Evolutionary conservation across 2,888 invertebrate genomes (phyloP).

Genomic region (Dynastes grantii): DNA sequence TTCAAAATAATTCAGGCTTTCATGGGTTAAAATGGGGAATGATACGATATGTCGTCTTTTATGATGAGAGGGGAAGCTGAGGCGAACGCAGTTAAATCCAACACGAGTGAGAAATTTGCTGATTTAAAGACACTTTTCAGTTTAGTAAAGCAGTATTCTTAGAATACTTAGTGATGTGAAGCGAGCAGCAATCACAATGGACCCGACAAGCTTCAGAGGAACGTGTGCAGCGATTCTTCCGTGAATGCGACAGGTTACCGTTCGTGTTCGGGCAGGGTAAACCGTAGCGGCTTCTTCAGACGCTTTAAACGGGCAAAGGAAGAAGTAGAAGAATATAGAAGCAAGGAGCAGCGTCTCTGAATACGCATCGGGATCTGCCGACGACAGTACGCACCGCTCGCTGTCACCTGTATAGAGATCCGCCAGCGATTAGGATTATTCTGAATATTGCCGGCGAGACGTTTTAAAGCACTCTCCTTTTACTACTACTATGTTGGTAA

Average conservation of each 20-base stretch:
- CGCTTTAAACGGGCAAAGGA: constrained; percentile 50
- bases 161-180: too few species aligned
- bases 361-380: constrained; percentile 28
- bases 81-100: too few species aligned
- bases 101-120: too few species aligned
- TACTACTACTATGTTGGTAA: not conserved
- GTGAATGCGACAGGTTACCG: constrained; percentile 53
- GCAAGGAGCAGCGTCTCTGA: not conserved
- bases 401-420: constrained; percentile 54
- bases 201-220: too few species aligned
- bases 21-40: too few species aligned
- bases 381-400: constrained; percentile 54
- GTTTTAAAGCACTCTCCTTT: not conserved
- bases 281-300: constrained; percentile 17
- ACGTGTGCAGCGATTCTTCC: not conserved
- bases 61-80: too few species aligned
- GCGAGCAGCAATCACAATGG: too few species aligned
- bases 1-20: too few species aligned
- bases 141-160: too few species aligned
- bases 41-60: too few species aligned
- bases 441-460: constrained; percentile 44
- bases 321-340: constrained; percentile 6
- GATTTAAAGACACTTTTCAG: too few species aligned
- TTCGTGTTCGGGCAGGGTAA: not conserved
- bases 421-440: constrained; percentile 53